These are phyloP conservation scores for Boulengeromyrus knoepffleri DNA, from an alignment of 2,113 vertebrate genomes.

Conservation along the genomic window DNA sequence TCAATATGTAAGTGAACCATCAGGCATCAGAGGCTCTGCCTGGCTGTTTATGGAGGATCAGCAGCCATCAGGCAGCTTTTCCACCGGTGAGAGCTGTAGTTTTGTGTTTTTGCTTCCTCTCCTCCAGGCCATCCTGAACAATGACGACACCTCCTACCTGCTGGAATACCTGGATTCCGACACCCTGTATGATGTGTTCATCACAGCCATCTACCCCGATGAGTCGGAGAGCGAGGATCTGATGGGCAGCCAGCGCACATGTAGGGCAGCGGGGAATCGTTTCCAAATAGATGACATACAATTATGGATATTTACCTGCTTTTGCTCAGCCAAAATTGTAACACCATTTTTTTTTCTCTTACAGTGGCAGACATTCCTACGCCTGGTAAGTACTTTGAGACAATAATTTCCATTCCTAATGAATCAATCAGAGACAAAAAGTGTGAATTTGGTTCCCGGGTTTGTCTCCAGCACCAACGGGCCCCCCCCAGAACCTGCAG, in stretches of 20 bases:
- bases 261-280: conserved; percentile 59
- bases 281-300: not conserved
- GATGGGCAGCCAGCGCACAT: conserved; percentile 76
- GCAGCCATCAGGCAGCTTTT: not conserved
- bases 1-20: conserved; percentile 51
- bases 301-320: not conserved
- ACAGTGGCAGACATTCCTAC: conserved; percentile 64
- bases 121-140: conserved; percentile 80
- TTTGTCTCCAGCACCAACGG: conserved; percentile 62
- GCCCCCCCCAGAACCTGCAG: conserved; percentile 80
- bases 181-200: conserved; percentile 79
- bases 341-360: conserved; percentile 47
- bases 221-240: conserved; percentile 93
- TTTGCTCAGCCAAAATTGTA: not conserved
- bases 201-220: conserved; percentile 94
- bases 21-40: not conserved
- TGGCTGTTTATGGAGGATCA: not conserved
- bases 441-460: not conserved
- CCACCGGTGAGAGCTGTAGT: not conserved
- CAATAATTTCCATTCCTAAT: not conserved
- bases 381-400: conserved; percentile 64
- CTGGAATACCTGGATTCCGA: conserved; percentile 80
- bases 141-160: conserved; percentile 69
- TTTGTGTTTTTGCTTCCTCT: conserved; percentile 12
- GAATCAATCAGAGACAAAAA: not conserved